These are phyloP conservation scores for Triops longicaudatus DNA, from an alignment of 1,140 invertebrate genomes.

Conservation along the genomic window DNA sequence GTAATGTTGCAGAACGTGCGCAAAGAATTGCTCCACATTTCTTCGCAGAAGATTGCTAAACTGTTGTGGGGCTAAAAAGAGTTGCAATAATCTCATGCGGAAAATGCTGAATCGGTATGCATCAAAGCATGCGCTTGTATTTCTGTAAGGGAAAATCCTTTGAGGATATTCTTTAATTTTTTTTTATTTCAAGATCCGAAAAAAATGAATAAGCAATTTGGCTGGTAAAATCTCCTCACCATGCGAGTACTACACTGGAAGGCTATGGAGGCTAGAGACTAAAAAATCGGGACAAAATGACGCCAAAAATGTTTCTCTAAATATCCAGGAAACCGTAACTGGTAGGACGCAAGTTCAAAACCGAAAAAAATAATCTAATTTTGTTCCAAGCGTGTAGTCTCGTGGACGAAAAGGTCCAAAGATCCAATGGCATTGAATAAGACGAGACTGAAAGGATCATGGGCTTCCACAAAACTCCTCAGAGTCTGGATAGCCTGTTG, in stretches of 20 bases:
- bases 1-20: not conserved
- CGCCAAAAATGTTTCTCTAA: no score
- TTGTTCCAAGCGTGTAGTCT: not conserved
- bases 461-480: not conserved
- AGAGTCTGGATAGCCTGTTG: not conserved
- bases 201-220: no score
- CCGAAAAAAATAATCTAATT: not conserved
- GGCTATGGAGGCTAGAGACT: no score
- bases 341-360: not conserved
- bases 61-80: not conserved
- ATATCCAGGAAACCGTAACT: not conserved
- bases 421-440: not conserved
- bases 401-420: slow-evolving; percentile 2
- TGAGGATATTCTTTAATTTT: no score
- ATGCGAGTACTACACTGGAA: no score
- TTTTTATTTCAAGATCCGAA: no score
- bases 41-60: not conserved
- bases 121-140: no score
- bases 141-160: no score
- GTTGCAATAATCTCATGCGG: no score
- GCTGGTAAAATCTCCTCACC: no score
- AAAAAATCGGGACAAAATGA: no score
- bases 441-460: slow-evolving; percentile 6
- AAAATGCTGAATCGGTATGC: not conserved
- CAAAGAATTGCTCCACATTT: not conserved